Base-by-base conservation (phyloP, 2,113 vertebrate genomes). In the Tetrax tetrax region DNA sequence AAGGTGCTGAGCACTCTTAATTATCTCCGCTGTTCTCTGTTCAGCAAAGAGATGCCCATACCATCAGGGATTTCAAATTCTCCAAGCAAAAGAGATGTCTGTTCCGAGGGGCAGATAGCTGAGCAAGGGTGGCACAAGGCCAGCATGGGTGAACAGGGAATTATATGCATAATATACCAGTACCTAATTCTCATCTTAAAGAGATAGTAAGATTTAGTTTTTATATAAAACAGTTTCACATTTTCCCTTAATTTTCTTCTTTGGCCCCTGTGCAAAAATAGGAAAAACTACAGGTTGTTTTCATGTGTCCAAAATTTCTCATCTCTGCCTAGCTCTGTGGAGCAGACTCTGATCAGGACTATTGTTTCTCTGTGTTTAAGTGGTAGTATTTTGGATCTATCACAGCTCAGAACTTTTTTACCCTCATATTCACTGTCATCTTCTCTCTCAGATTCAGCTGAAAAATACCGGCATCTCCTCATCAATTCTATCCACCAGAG, bases 401-500 rank as follows among this genome's bases (percentile, higher is more conserved):
- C 4, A 5, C 2, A 10, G 43, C 25, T 53, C 68, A 72, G 12
- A 71, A 27, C 20, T 14, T 56, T 77, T 45, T 56, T n/a, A 64
- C 45, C 14, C n/a, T 70, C 10, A 0, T 22, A 10, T 5, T 47
- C 23, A 14, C 20, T 59, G 47, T 47, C 78, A 17, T 51, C 33
- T 71, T 23, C n/a, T 79, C 41, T n/a, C 28, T 66, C 90, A 99
- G 99, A 99, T 66, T 27, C 97, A 69, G 96, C 97, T 91, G 95
- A 80, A 56, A 92, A 38, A 21, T 99, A 99, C 93, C 89, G 59
- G 8, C 76, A 61, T 29, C 94, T 96, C 33, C 97, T 98, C 51
- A 69, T 70, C 24, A 6, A 9, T 31, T 98, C 54, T 1, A 27
- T 98, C 88, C 7, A 8, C 91, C 96, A 84, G 90, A 98, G 96